These are phyloP conservation scores for Diaphora mendica DNA, from an alignment of 2,888 invertebrate genomes.

Conservation along the genomic window DNA sequence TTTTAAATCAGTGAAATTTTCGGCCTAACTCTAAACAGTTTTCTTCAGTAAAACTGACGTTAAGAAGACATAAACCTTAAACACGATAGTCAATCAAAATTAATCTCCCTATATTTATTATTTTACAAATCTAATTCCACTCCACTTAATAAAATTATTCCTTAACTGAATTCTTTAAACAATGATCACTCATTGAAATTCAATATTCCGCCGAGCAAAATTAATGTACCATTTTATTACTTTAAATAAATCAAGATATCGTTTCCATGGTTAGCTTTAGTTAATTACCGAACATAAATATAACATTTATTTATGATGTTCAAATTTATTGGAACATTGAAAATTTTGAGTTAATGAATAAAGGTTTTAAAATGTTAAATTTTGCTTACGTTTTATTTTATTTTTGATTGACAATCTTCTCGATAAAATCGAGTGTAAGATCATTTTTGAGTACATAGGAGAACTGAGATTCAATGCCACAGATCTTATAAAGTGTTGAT, in stretches of 20 bases:
- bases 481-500: too few species aligned
- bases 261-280: neutral
- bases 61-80: neutral
- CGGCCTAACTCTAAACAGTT: neutral
- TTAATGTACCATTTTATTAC: neutral
- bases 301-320: neutral
- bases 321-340: neutral
- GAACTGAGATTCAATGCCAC: too few species aligned
- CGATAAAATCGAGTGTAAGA: too few species aligned
- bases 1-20: neutral
- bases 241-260: neutral
- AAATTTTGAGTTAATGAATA: neutral
- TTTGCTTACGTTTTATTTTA: neutral
- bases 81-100: neutral
- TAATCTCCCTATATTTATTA: neutral
- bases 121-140: neutral
- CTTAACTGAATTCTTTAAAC: neutral
- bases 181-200: neutral
- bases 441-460: too few species aligned
- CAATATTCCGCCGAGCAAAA: neutral
- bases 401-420: too few species aligned
- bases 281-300: neutral
- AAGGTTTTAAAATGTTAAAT: neutral
- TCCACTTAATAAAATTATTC: neutral
- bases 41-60: neutral